Conservation (phyloP, 2,797 vertebrate species). For the Cuniculus paca region DNA sequence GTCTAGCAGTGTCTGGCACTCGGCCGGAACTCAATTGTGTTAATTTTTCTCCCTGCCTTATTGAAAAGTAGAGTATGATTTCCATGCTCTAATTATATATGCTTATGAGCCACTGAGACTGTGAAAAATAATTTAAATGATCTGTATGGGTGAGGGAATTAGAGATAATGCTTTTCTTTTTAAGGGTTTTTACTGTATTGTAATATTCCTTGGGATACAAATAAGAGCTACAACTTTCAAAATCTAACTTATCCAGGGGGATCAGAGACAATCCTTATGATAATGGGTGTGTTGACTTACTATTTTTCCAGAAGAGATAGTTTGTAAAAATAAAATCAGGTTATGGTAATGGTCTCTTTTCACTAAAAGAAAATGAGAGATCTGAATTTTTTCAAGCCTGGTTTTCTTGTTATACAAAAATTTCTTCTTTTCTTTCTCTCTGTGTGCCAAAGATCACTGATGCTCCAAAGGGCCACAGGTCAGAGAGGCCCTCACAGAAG, state of each 20-base stretch:
- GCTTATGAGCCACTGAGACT: not conserved
- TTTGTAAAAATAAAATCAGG: conserved; percentile 29
- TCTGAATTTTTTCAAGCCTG: not conserved
- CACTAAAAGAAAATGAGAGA: not conserved
- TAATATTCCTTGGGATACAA: conserved; percentile 2
- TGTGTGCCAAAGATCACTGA: not conserved
- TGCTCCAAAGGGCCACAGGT: not conserved
- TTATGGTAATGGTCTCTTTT: not conserved
- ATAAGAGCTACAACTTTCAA: not conserved
- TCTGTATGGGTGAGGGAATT: not conserved
- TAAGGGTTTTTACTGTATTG: not conserved
- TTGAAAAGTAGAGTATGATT: not conserved
- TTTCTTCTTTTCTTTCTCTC: not conserved
- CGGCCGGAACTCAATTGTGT: not conserved
- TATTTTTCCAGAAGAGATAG: not conserved
- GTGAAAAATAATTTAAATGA: not conserved
- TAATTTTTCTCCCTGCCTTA: not conserved
- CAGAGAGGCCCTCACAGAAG: not conserved
- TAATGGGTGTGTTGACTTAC: not conserved
- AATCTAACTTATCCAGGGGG: not conserved
- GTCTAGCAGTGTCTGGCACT: not conserved
- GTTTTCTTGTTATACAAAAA: not conserved
- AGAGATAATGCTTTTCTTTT: not conserved
- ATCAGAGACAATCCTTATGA: not conserved
- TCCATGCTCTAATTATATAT: not conserved